A percentile compares a stretch with the other conserved stretches of the same genome.
Evolutionary conservation across 2,113 vertebrate genomes (phyloP).

Genomic region (Boleophthalmus pectinirostris): DNA sequence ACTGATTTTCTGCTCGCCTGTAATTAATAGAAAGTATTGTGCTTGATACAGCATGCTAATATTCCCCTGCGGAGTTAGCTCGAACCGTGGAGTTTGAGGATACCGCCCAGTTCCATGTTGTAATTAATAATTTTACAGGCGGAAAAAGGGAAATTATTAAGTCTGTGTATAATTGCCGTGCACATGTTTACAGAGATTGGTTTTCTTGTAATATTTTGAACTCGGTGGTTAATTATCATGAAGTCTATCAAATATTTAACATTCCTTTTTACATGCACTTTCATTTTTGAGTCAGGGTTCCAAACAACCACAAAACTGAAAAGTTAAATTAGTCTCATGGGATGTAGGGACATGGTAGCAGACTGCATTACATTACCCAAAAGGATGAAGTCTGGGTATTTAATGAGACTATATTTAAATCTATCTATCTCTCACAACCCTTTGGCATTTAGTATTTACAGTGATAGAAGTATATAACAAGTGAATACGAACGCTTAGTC

Average conservation of each 20-base stretch:
- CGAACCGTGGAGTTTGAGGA: slow-evolving; percentile 28
- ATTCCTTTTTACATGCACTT: not conserved
- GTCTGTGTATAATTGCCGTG: not conserved
- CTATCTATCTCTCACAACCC: not conserved
- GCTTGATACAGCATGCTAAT: slow-evolving; percentile 56
- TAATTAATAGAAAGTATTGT: slow-evolving; percentile 60
- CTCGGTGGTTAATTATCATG: not conserved
- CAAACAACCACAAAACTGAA: not conserved
- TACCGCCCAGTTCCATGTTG: slow-evolving; percentile 5
- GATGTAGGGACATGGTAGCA: not conserved
- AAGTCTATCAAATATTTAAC: not conserved
- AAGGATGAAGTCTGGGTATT: not conserved
- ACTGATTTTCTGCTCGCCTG: slow-evolving; percentile 52
- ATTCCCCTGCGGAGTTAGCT: slow-evolving; percentile 26
- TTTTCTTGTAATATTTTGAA: not conserved
- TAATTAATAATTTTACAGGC: slow-evolving; percentile 32
- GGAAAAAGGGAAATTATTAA: not conserved
- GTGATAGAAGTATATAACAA: no score
- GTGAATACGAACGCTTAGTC: no score
- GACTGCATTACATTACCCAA: not conserved
- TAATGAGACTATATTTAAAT: no score
- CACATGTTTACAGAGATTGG: not conserved
- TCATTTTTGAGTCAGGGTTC: not conserved
- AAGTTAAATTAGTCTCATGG: not conserved
- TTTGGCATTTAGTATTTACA: no score